Conservation (phyloP, 92 coral and sea anemone genomes). For the Phenganax marumi region DNA sequence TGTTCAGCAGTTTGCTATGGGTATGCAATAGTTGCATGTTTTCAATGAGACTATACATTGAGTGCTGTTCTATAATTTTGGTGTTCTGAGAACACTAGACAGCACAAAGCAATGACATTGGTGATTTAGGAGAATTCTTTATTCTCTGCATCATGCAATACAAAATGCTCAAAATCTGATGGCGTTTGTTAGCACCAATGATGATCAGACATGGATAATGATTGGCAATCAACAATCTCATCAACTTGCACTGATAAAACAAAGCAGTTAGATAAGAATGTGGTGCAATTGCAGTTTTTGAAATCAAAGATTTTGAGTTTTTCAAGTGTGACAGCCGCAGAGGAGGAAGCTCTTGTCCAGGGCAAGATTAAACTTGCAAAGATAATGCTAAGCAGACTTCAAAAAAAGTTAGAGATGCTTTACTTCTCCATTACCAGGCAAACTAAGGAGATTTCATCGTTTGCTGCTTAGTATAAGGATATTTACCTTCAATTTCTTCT, state of each 20-base stretch:
- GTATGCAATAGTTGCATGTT: slow-evolving; percentile 49
- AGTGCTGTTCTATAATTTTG: no score
- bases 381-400: not conserved
- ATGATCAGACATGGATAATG: slow-evolving; percentile 10
- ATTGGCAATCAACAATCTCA: not conserved
- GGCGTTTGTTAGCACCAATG: slow-evolving; percentile 14
- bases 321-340: not conserved
- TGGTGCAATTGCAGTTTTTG: not conserved
- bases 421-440: slow-evolving; percentile 13
- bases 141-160: not conserved
- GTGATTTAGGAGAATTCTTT: slow-evolving; percentile 3
- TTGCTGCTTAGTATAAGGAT: slow-evolving; percentile 1
- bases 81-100: slow-evolving; percentile 5
- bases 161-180: not conserved
- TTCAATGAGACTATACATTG: no score
- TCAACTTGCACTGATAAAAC: not conserved
- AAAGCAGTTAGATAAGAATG: slow-evolving; percentile 11
- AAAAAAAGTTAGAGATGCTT: slow-evolving; percentile 17
- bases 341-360: not conserved
- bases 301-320: not conserved
- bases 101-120: not conserved
- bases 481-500: no score
- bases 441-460: slow-evolving; percentile 13
- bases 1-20: no score
- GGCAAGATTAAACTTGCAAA: not conserved